Evolutionary conservation across 1,140 invertebrate species (phyloP).

Genomic region (Drosophila eugracilis): DNA sequence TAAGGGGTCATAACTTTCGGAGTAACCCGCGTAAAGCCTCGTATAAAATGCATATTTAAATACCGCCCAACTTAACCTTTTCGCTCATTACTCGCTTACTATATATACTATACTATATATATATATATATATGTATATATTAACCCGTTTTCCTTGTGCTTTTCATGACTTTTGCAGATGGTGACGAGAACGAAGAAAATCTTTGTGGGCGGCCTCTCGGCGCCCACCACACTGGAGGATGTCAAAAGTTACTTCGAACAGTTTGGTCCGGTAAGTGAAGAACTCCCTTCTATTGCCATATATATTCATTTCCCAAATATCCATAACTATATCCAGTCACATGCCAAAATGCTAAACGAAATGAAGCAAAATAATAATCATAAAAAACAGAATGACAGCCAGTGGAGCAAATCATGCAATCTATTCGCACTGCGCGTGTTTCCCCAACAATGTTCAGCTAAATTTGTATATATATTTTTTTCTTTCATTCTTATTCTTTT

Average conservation of each 20-base stretch:
- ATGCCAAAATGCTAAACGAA: slow-evolving; percentile 58
- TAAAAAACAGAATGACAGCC: slow-evolving; percentile 71
- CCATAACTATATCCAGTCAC: slow-evolving; percentile 12
- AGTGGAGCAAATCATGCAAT: slow-evolving; percentile 77
- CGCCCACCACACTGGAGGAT: slow-evolving; percentile 99
- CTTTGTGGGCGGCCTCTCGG: slow-evolving; percentile 99
- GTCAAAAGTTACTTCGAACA: slow-evolving; percentile 99
- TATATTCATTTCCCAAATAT: not conserved
- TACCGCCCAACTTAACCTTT: slow-evolving; percentile 62
- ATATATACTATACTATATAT: not conserved
- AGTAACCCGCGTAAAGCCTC: slow-evolving; percentile 9
- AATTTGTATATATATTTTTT: slow-evolving; percentile 17
- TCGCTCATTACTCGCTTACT: slow-evolving; percentile 25
- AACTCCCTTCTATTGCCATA: not conserved
- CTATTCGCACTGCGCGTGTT: slow-evolving; percentile 58
- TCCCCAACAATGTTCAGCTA: slow-evolving; percentile 20
- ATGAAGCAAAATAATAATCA: slow-evolving; percentile 70
- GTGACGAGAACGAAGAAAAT: slow-evolving; percentile 99
- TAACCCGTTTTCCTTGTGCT: not conserved
- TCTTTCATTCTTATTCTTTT: not conserved
- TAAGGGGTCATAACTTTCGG: slow-evolving; percentile 66
- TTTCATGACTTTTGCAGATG: slow-evolving; percentile 90
- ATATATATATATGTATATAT: not conserved
- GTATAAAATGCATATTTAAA: slow-evolving; percentile 77
- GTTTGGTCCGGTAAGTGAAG: slow-evolving; percentile 97